Evolutionary conservation across 2,797 vertebrate genomes (phyloP), one percentile per base, ranked within the genome.

Genomic region (Hyperoplus immaculatus): DNA sequence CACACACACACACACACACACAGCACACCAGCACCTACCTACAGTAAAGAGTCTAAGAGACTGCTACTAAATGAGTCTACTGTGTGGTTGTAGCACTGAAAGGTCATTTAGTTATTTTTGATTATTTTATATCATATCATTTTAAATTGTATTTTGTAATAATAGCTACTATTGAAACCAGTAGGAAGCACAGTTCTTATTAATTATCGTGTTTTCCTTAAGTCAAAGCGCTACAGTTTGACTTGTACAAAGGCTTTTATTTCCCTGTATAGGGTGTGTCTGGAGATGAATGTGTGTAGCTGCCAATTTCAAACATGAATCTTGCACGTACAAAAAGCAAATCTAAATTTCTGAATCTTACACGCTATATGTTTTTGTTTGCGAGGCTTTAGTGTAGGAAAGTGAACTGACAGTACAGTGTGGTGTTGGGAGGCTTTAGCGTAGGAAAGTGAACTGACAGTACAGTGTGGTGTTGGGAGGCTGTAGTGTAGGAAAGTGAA

Each of bases 1-100:
- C 38, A 39, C 46, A 43, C 71, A 71, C 46, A 21, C 16, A 41
- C 36, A 21, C 66, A 55, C 45, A 18, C 51, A 96, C 71, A 51
- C 74, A 58, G 12, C 55, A 18, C 2, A 42, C 15, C 43, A 65
- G 50, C n/a, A 43, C 63, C 6, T 51, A 21, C 3, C 13, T n/a
- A 5, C 14, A 41, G 11, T 13, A 14, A 5, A 1, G 1, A 51
- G 78, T 54, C 41, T 29, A 39, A 61, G 6, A n/a, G 9, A 62
- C 45, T 62, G 59, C 6, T 62, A 8, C 11, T 67, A 8, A 67
- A 41, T 47, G 42, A 21, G 10, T 68, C 29, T 41, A 8, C 55
- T 50, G n/a, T 46, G 15, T 67, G 54, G 39, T 55, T 9, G 9
- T 55, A 45, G 55, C 39, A 68, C n/a, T 16, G 72, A 57, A 9